phyloP scores from a whole-genome alignment of 1,140 invertebrate species.

The Scaptodrosophila lebanonensis region DNA sequence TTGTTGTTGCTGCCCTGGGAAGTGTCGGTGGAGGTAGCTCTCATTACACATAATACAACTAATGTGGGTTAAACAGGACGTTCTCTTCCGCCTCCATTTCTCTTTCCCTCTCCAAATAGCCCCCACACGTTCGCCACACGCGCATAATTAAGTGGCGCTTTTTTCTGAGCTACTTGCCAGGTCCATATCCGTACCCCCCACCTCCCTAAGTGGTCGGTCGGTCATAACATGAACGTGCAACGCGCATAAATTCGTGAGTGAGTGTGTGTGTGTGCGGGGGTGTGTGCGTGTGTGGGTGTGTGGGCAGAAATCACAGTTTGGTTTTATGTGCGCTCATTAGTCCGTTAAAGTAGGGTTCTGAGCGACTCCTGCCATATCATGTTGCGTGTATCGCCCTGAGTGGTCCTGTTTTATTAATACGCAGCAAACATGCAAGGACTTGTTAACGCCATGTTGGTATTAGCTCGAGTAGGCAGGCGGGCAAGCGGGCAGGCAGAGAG shows the following conservation, averaged over 20 bases:
- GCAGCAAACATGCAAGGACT: conserved; percentile 56
- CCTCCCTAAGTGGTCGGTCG: conserved; percentile 9
- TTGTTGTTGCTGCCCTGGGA: too few relatives aligned
- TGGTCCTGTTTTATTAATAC: conserved; percentile 65
- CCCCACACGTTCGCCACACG: conserved; percentile 19
- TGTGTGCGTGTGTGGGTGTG: background rate
- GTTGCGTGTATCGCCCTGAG: conserved; percentile 20
- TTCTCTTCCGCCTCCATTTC: too few relatives aligned
- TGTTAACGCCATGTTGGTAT: conserved; percentile 41
- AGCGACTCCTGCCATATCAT: background rate
- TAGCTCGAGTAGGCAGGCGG: conserved; percentile 21
- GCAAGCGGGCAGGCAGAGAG: too few relatives aligned
- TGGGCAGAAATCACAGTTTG: conserved; percentile 63
- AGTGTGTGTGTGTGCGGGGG: too few relatives aligned
- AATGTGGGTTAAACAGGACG: conserved; percentile 31
- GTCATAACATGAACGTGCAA: conserved; percentile 66
- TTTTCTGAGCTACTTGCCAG: background rate
- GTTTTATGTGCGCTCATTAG: conserved; percentile 56
- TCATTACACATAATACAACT: conserved; percentile 56
- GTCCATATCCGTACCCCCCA: background rate
- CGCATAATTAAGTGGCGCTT: conserved; percentile 55
- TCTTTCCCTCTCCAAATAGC: conserved; percentile 1
- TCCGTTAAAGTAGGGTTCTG: conserved; percentile 1
- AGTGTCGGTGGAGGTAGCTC: too few relatives aligned
- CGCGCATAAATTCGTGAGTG: conserved; percentile 54